Percentiles rank a stretch among this genome's conserved stretches.
phyloP scores from a whole-genome alignment of 2,797 vertebrate species.

The Lerista edwardsae region DNA sequence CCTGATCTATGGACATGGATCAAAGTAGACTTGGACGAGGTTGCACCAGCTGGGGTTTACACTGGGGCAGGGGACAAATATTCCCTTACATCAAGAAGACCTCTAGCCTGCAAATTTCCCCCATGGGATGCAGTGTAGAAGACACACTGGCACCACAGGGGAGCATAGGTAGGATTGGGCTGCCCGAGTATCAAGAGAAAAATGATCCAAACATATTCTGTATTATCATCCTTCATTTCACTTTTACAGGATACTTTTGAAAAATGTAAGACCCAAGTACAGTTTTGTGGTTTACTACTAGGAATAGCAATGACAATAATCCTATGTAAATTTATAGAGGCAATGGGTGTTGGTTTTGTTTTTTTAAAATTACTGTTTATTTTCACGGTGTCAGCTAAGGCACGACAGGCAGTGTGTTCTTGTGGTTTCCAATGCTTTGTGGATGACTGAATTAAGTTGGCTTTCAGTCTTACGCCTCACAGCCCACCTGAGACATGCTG shows the following conservation, averaged over 20 bases:
- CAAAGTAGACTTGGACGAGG: too few species aligned
- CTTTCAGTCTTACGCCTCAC: conserved; percentile 50
- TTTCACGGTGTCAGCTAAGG: conserved; percentile 58
- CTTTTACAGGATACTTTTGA: conserved; percentile 36
- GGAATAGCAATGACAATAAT: conserved; percentile 48
- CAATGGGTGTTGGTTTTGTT: conserved; percentile 11
- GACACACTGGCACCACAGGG: too few species aligned
- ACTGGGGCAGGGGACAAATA: too few species aligned
- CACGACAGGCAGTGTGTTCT: conserved; percentile 52
- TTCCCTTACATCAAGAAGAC: too few species aligned
- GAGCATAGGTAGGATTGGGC: too few species aligned
- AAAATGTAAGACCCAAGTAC: conserved; percentile 58
- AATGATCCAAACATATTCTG: conserved; percentile 34
- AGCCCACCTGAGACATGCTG: conserved; percentile 59
- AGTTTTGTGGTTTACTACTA: conserved; percentile 47
- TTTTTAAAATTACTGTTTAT: conserved; percentile 58
- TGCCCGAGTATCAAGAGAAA: conserved; percentile 45
- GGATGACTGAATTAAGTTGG: conserved; percentile 56
- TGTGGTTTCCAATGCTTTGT: conserved; percentile 53
- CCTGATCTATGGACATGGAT: too few species aligned
- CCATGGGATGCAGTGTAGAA: too few species aligned
- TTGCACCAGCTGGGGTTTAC: too few species aligned
- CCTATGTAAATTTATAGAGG: conserved; percentile 35
- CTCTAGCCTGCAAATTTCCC: too few species aligned
- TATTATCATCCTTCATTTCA: conserved; percentile 39